Conservation (phyloP, 2,888 invertebrate species). For the Agriotes lineatus region DNA sequence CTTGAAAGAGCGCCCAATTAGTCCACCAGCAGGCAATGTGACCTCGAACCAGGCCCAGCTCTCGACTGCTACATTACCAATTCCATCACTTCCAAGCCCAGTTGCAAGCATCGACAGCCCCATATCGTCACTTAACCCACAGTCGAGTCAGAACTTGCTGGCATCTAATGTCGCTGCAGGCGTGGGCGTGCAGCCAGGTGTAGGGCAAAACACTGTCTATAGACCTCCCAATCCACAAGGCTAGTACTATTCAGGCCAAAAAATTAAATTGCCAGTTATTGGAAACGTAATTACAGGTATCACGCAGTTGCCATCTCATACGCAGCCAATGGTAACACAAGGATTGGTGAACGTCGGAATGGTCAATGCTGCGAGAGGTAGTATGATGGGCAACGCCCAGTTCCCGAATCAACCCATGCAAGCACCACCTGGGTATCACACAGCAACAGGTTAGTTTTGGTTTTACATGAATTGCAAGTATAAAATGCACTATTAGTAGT, state of each 20-base stretch:
- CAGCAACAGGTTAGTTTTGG: constrained; percentile 53
- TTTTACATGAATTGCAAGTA: no score
- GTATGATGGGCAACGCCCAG: constrained; percentile 53
- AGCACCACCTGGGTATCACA: constrained; percentile 68
- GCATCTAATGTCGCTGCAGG: constrained; percentile 55
- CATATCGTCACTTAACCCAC: constrained; percentile 59
- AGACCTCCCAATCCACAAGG: constrained; percentile 61
- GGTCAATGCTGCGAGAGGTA: constrained; percentile 55
- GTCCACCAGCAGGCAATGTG: constrained; percentile 68
- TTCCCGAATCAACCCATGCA: constrained; percentile 61
- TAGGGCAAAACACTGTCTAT: constrained; percentile 64
- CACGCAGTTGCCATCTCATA: constrained; percentile 51
- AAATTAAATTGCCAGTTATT: no score
- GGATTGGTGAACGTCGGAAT: constrained; percentile 58
- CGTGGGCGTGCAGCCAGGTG: constrained; percentile 41
- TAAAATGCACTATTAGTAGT: no score
- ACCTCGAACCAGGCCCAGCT: constrained; percentile 61
- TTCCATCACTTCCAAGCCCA: constrained; percentile 69
- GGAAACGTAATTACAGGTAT: no score
- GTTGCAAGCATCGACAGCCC: constrained; percentile 71
- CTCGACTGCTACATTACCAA: constrained; percentile 58
- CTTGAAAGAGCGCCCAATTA: constrained; percentile 78
- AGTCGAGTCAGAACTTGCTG: constrained; percentile 64
- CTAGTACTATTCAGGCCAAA: no score
- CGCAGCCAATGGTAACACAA: constrained; percentile 53